Base-by-base conservation (phyloP, 2,888 invertebrate species). In the Phaedon cochleariae region DNA sequence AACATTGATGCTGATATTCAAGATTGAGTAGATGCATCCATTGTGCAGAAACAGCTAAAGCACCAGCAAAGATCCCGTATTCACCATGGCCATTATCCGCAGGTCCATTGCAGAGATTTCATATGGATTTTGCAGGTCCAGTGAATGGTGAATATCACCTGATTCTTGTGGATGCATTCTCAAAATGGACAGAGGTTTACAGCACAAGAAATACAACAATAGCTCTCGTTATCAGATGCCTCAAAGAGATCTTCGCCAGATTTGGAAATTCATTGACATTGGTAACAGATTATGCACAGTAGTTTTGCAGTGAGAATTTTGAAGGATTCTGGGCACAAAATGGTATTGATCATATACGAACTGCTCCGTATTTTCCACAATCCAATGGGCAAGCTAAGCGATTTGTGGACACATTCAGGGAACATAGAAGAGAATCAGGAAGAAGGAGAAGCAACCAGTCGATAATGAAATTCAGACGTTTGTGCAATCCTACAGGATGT, bases 101-200 rank as follows among this genome's bases (percentile, higher is more conserved):
- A 31, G 31, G 15, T 12, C 31, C 49, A 3, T 62, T 55, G 62
- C n/a, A 22, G 17, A 22, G 57, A 29, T 37, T 62, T 10, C 62
- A 62, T 22, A 20, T 62, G 9, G 57, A 62, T 51, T 58, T 48
- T 37, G 22, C 57, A n/a, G 62, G 62, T 4, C 62, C 54, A 21
- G 41, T 57, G 15, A 9, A 62, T 9, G 57, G 57, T 17, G 17
- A 31, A 15, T 45, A 9, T 9, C 34, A 51, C 18, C n/a, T 45
- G 45, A 7, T 45, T 2, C 10, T 37, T 37, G 15, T 37, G 15
- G 37, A 37, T 37, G 10, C 37, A 37, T 37, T n/a, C 15, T 37
- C 37, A 10, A 37, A 37, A 37, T 37, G 37, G 37, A 10, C 37
- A 37, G 37, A 37, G 15, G 37, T 37, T n/a, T n/a, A n/a, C n/a